Percentiles rank a stretch among this genome's conserved stretches.
Conservation (phyloP, 2,888 invertebrate genomes). For the Hedya salicella region DNA sequence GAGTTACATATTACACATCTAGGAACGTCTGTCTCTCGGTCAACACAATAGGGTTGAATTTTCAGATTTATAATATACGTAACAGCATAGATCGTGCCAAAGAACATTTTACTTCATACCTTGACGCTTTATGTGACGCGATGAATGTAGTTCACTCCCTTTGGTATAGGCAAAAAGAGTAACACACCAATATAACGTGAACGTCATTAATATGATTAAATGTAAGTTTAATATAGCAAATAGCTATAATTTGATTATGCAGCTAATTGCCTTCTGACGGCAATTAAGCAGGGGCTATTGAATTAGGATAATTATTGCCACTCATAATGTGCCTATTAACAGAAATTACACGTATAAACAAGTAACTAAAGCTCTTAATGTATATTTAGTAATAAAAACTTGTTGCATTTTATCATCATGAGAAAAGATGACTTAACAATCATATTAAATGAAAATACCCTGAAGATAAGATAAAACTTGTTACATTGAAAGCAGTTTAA, state of each 20-base stretch:
- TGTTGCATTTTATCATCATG: too few species aligned
- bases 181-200: too few species aligned
- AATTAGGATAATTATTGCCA: conserved; percentile 4
- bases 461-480: too few species aligned
- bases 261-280: neutral
- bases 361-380: too few species aligned
- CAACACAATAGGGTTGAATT: conserved; percentile 1
- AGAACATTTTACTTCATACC: conserved; percentile 21
- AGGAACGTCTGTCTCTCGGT: neutral
- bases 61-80: neutral
- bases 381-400: too few species aligned
- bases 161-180: too few species aligned
- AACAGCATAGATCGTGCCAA: conserved; percentile 2
- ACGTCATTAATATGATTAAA: too few species aligned
- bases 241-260: neutral
- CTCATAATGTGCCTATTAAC: neutral
- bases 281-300: neutral
- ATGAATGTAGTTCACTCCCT: conserved; percentile 29
- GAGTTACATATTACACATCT: neutral
- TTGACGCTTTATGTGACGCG: conserved; percentile 24
- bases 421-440: too few species aligned
- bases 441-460: too few species aligned
- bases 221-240: too few species aligned
- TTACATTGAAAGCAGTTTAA: too few species aligned
- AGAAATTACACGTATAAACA: neutral